These are phyloP conservation scores for Thymelicus lineola DNA, from an alignment of 2,888 invertebrate genomes.

Conservation along the genomic window DNA sequence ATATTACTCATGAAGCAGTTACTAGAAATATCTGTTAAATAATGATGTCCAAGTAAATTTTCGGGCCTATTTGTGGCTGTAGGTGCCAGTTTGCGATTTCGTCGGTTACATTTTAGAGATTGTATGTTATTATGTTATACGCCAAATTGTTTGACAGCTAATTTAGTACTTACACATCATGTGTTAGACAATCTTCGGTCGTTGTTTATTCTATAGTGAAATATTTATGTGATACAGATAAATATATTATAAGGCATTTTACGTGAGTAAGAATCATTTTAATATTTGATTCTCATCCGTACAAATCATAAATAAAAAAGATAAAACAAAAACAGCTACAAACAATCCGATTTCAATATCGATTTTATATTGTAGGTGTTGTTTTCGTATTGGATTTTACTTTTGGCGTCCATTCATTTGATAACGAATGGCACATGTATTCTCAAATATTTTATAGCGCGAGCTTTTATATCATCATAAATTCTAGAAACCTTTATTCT, in stretches of 20 bases:
- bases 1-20: slow-evolving; percentile 13
- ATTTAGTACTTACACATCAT: slow-evolving; percentile 10
- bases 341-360: neutral
- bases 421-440: slow-evolving; percentile 27
- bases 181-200: neutral
- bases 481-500: slow-evolving; percentile 20
- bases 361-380: neutral
- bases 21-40: slow-evolving; percentile 34
- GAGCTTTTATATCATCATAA: slow-evolving; percentile 32
- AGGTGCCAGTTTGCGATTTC: slow-evolving; percentile 22
- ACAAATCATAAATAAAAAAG: neutral
- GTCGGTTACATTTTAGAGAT: slow-evolving; percentile 15
- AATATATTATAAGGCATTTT: too few species aligned
- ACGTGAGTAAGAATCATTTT: too few species aligned
- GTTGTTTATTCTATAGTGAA: neutral
- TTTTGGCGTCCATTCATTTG: neutral
- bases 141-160: slow-evolving; percentile 31
- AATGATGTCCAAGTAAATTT: slow-evolving; percentile 33
- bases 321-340: neutral
- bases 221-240: too few species aligned
- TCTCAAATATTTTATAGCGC: slow-evolving; percentile 21
- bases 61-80: slow-evolving; percentile 20
- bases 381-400: slow-evolving; percentile 6
- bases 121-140: slow-evolving; percentile 17
- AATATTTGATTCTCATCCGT: neutral